Conservation (phyloP, 1,140 invertebrate species). For the Bilobella aurantiaca region DNA sequence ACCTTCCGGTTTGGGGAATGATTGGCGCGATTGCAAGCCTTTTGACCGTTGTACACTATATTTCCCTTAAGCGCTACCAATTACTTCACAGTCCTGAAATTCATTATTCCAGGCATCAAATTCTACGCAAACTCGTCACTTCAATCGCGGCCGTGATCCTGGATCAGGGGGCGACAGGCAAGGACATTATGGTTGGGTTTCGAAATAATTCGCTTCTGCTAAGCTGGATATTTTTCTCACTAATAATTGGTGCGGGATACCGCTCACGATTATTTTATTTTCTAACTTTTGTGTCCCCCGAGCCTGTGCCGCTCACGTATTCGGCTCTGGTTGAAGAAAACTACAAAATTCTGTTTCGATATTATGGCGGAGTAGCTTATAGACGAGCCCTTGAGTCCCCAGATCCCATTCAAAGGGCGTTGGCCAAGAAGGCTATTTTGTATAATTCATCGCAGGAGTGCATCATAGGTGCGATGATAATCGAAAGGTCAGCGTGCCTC, state of each 20-base stretch:
- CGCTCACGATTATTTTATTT: not conserved
- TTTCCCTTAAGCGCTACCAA: not conserved
- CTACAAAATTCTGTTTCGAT: not conserved
- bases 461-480: not conserved
- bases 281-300: not conserved
- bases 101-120: not conserved
- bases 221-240: not conserved
- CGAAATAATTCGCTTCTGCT: not conserved
- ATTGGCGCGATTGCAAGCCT: not conserved
- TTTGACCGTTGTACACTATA: not conserved
- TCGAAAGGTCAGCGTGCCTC: not conserved
- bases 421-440: not conserved
- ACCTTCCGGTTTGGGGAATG: not conserved
- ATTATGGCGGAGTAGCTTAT: not conserved
- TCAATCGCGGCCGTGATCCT: not conserved
- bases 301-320: not conserved
- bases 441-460: not conserved
- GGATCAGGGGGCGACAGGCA: no score
- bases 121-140: not conserved
- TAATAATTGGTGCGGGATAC: not conserved
- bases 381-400: not conserved
- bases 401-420: not conserved
- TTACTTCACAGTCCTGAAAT: not conserved
- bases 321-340: not conserved
- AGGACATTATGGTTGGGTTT: no score